Evolutionary conservation across 2,113 vertebrate species (phyloP).

Genomic region (Nymphicus hollandicus): DNA sequence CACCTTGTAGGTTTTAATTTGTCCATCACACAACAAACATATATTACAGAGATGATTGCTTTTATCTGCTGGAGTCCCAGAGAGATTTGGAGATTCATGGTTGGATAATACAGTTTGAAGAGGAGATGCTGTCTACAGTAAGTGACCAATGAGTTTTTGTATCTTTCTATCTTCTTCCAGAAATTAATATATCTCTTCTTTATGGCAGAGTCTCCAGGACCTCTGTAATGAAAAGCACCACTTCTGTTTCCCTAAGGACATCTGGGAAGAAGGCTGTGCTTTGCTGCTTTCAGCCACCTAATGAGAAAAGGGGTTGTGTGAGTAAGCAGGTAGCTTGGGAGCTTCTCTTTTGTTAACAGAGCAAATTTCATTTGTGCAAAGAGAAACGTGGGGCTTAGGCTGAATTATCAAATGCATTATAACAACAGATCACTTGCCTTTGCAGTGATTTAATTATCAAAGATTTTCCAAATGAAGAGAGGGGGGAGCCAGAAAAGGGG

Average conservation of each 20-base stretch:
- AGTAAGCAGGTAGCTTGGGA: not conserved
- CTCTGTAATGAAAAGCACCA: not conserved
- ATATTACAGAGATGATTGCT: not conserved
- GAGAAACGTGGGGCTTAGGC: not conserved
- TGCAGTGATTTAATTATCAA: constrained; percentile 45
- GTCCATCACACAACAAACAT: not conserved
- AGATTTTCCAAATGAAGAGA: constrained; percentile 11
- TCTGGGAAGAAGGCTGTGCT: not conserved
- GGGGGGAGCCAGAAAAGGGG: not conserved
- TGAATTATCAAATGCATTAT: constrained; percentile 35
- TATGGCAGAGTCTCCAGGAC: not conserved
- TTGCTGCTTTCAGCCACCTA: not conserved
- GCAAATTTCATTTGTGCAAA: constrained; percentile 23
- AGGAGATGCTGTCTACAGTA: not conserved
- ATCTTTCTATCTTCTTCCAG: not conserved
- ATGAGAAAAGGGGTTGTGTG: constrained; percentile 14
- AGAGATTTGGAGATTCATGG: not conserved
- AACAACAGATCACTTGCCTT: not conserved
- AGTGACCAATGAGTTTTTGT: not conserved
- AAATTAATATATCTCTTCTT: not conserved
- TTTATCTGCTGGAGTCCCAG: not conserved
- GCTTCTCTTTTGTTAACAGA: not conserved
- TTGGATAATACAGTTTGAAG: not conserved
- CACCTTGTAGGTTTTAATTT: not conserved
- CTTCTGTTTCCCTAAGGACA: not conserved